Base-by-base conservation (phyloP, 2,888 invertebrate species). In the Cyrtodaria siliqua region DNA sequence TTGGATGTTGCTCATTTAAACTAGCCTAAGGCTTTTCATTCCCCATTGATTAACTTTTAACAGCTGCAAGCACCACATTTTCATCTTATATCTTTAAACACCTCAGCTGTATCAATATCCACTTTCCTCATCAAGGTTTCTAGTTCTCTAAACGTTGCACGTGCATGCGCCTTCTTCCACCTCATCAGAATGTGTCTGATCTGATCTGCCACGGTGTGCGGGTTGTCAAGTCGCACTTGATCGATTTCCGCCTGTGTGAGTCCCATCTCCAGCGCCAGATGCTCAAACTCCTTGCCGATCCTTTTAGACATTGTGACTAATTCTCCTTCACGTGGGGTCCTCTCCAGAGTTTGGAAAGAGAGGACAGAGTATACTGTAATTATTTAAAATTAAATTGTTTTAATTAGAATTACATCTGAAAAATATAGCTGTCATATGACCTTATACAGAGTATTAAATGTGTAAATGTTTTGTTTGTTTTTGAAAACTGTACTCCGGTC, bases 91-190 rank as follows among this genome's bases (percentile, higher is more conserved):
- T 49, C 20, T 6, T 18, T 6, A 16, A 49, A 8, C n/a, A 18
- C 49, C 8, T 12, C 49, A 9, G n/a, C 1, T 24, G 59, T 14
- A 42, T 59, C 59, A 42, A 59, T 59, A 8, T 42, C 59, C 1
- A 42, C 40, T 18, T 9, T 14, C 24, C 24, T 23, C 40, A 59
- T 42, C 2, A 42, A 40, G 2, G 23, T 14, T 20, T n/a, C 38
- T 16, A 59, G 40, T 9, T n/a, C 40, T 12, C 42, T 38, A 9
- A 42, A 14, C 24, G 59, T 59, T 33, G 59, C 59, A 24, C 42
- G 18, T 14, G 8, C 44, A 16, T 3, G 14, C 14, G 40, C 42
- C 3, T 38, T 26, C 26, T 26, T 59, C 59, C 59, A 59, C 26
- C 24, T 40, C 2, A 42, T 1, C 23, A 59, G n/a, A 29, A 59